phyloP scores from a whole-genome alignment of 2,113 vertebrate genomes.

The Camelus dromedarius region DNA sequence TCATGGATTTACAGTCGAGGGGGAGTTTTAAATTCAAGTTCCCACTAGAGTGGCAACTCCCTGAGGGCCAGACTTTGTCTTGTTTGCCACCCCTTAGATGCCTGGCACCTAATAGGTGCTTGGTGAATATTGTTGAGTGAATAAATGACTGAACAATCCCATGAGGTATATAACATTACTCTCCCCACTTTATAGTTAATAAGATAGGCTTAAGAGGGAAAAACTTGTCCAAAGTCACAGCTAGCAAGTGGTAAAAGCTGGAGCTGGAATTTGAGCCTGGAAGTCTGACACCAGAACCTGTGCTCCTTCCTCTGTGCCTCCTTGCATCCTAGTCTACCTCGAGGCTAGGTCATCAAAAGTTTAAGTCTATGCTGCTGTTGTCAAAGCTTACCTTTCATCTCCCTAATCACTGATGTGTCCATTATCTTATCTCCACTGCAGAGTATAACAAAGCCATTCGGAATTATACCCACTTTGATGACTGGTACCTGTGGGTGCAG shows the following conservation, averaged over 20 bases:
- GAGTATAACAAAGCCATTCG: conserved; percentile 95
- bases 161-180: not conserved
- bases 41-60: not conserved
- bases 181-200: not conserved
- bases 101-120: not conserved
- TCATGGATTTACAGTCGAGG: not conserved
- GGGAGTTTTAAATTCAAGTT: not conserved
- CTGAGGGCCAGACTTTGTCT: not conserved
- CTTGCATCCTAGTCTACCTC: not conserved
- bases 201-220: not conserved
- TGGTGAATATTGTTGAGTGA: not conserved
- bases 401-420: not conserved
- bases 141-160: not conserved
- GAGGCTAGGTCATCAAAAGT: not conserved
- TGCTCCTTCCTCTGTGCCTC: not conserved
- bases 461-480: conserved; percentile 98
- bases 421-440: conserved; percentile 80
- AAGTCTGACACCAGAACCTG: not conserved
- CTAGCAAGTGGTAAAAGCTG: not conserved
- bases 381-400: not conserved
- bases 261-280: not conserved
- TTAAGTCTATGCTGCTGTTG: not conserved
- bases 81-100: not conserved
- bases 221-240: not conserved
- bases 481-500: conserved; percentile 99